phyloP scores from a whole-genome alignment of 2,113 vertebrate species.

The Galbula dea region DNA sequence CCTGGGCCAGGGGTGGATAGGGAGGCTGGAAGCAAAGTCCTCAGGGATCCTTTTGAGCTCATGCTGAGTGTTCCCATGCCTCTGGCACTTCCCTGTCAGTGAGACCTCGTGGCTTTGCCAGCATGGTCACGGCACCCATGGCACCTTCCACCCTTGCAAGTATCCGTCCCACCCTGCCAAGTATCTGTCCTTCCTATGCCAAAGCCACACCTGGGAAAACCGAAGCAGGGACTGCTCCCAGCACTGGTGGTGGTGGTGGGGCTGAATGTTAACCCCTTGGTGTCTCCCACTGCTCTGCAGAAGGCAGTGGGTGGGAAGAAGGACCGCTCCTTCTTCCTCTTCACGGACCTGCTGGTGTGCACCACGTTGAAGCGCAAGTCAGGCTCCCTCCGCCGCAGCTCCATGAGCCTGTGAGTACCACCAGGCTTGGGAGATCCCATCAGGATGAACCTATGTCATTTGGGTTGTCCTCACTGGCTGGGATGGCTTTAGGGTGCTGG shows the following conservation, averaged over 20 bases:
- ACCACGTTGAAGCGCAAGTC: conserved; percentile 97
- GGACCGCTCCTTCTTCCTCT: conserved; percentile 96
- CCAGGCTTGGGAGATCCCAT: neutral
- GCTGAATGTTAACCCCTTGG: neutral
- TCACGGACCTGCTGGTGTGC: conserved; percentile 94
- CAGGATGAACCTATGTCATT: fast-evolving
- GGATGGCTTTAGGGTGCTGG: neutral
- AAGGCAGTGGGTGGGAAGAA: conserved; percentile 94
- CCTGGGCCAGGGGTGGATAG: fast-evolving
- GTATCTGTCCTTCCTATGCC: neutral
- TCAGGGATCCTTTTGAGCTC: fast-evolving
- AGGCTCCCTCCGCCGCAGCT: conserved; percentile 93
- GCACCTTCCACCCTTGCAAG: neutral
- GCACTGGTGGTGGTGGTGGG: fast-evolving
- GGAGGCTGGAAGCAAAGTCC: neutral
- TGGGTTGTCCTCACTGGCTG: neutral
- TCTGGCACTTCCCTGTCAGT: neutral
- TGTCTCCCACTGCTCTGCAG: conserved; percentile 64
- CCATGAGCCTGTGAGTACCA: conserved; percentile 92
- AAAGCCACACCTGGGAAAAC: neutral
- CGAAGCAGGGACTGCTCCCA: neutral
- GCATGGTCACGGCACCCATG: fast-evolving
- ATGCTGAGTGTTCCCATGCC: neutral
- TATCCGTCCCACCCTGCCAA: neutral
- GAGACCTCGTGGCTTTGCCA: neutral